Conservation (phyloP, 2,113 vertebrate genomes). For the Glareola pratincola region DNA sequence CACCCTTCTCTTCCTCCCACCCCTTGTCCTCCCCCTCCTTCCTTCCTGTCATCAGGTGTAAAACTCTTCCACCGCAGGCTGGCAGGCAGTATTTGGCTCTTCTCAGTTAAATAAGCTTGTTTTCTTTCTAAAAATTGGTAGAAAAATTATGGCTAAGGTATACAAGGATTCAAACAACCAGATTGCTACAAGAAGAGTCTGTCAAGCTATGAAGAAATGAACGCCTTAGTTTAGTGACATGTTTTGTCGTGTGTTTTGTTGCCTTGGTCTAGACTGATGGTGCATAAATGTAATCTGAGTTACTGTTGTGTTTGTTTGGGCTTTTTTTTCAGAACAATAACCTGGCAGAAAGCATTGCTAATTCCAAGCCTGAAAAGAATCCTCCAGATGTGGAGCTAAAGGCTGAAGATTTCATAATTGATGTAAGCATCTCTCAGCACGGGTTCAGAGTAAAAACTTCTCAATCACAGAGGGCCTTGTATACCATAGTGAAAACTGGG, state of each 20-base stretch:
- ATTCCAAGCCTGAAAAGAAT: constrained; percentile 52
- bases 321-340: constrained; percentile 45
- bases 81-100: background rate
- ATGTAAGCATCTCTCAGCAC: constrained; percentile 71
- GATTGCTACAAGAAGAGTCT: background rate
- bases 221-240: background rate
- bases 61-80: background rate
- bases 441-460: background rate
- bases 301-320: background rate
- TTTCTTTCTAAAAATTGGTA: background rate
- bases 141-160: background rate
- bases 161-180: background rate
- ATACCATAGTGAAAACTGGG: background rate
- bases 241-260: background rate
- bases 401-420: constrained; percentile 87
- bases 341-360: constrained; percentile 75
- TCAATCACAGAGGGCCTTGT: background rate
- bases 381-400: constrained; percentile 56
- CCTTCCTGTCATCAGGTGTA: background rate
- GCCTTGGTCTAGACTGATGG: background rate
- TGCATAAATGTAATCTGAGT: background rate
- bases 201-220: background rate
- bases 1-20: too few relatives aligned
- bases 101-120: background rate
- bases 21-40: too few relatives aligned